A percentile compares a stretch with the other conserved stretches of the same genome.
Evolutionary conservation across 2,113 vertebrate species (phyloP).

Genomic region (Burhinus oedicnemus): DNA sequence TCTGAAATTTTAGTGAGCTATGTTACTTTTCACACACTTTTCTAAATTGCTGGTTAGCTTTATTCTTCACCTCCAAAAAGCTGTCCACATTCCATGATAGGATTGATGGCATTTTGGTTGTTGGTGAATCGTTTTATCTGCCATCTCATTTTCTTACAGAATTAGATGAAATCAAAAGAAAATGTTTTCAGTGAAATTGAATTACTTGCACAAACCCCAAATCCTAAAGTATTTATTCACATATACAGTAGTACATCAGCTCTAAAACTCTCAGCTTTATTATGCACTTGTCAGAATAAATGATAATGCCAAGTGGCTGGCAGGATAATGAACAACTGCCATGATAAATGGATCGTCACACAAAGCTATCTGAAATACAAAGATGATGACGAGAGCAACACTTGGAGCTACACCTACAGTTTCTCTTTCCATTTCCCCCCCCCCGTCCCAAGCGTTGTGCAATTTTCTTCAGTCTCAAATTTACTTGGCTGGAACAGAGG

Average conservation of each 20-base stretch:
- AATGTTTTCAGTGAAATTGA: background rate
- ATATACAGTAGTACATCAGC: constrained; percentile 31
- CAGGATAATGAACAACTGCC: constrained; percentile 64
- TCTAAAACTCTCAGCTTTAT: constrained; percentile 16
- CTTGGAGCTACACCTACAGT: constrained; percentile 25
- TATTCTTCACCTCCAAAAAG: background rate
- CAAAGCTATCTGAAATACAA: constrained; percentile 34
- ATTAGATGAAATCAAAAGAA: background rate
- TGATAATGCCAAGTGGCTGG: constrained; percentile 57
- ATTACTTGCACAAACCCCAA: background rate
- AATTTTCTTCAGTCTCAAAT: background rate
- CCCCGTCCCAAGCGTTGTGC: background rate
- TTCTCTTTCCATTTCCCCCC: background rate
- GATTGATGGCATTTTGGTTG: background rate
- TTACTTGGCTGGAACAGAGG: constrained; percentile 4
- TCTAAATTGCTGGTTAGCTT: background rate
- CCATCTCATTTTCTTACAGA: background rate
- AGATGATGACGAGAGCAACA: constrained; percentile 12
- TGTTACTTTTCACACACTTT: background rate
- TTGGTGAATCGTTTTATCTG: background rate
- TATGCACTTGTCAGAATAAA: constrained; percentile 59
- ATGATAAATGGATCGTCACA: constrained; percentile 37
- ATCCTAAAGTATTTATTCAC: background rate
- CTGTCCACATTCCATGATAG: background rate
- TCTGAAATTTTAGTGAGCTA: background rate